A percentile compares a stretch with the other conserved stretches of the same genome.
Conservation (phyloP, 2,888 invertebrate species). For the Agapostemon virescens region DNA sequence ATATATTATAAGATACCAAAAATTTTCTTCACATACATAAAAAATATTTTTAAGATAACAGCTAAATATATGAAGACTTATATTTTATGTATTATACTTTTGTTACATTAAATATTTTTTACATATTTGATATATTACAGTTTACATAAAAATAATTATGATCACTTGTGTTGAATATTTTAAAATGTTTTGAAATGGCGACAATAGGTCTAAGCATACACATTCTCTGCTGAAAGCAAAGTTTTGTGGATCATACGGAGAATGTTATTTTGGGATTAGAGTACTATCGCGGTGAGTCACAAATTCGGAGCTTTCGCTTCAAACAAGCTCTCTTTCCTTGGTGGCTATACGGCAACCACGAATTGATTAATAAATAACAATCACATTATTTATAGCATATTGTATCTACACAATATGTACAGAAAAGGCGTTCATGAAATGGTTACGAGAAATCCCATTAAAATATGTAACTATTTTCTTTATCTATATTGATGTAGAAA, state of each 20-base stretch:
- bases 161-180: conserved; percentile 11
- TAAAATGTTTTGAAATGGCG: conserved; percentile 19
- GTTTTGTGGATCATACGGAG: conserved; percentile 56
- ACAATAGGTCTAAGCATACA: conserved; percentile 34
- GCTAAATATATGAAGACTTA: neutral
- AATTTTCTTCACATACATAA: neutral
- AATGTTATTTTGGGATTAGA: conserved; percentile 57
- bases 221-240: conserved; percentile 50
- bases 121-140: neutral
- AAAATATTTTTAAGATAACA: neutral
- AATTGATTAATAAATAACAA: conserved; percentile 27
- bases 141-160: neutral
- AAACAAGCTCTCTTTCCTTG: conserved; percentile 31
- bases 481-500: neutral
- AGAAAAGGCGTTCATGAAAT: neutral
- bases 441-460: neutral
- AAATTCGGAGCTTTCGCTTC: conserved; percentile 45
- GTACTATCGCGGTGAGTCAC: conserved; percentile 56
- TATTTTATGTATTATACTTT: neutral
- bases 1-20: conserved; percentile 1
- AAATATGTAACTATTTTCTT: neutral
- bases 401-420: neutral
- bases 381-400: conserved; percentile 5
- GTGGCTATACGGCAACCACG: conserved; percentile 18
- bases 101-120: neutral